Evolutionary conservation across 2,113 vertebrate species (phyloP), one percentile per base, ranked within the genome.

Genomic region (Lagopus muta): DNA sequence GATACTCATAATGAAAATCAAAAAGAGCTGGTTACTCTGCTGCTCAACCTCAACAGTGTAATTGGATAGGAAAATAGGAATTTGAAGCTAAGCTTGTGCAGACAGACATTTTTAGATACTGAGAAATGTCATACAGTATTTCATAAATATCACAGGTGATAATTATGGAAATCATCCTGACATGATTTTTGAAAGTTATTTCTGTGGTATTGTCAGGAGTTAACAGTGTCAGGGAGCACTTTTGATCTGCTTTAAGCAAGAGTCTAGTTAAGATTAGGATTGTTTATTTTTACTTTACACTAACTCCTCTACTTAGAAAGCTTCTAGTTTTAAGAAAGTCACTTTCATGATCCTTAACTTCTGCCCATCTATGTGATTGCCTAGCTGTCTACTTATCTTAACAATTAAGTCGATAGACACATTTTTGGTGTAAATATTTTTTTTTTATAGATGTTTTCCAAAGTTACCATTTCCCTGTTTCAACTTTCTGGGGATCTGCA

Each of bases 401-500:
- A 32, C 6, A 25, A 32, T 88, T 69, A 34, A 50, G 25, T 14
- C 38, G 16, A 10, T 9, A 73, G 48, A 42, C 17, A 42, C 1
- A 22, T 21, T 86, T 81, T 60, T 74, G 8, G 7, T 74, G 54
- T 61, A 77, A 70, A 81, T 5, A 16, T 43, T 16, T 15, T 42
- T 48, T 92, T 82, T 86, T 60, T 30, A 10, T 9, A 40, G 38
- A 32, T 3, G 3, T 69, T 61, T 88, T 86, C 67, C 60, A 25
- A 65, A 42, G 48, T 57, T 83, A 34, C 0, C 9, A 2, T 24
- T 76, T 45, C 11, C 62, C 20, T 66, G 32, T 62, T 69, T 32
- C 10, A 73, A 11, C 12, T 34, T 8, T 40, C 5, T 25, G 10
- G 5, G 5, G 7, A 32, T 34, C 14, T 48, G 6, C 3, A 1